Evolutionary conservation across 1,140 invertebrate genomes (phyloP).

Genomic region (Habropoda laboriosa): DNA sequence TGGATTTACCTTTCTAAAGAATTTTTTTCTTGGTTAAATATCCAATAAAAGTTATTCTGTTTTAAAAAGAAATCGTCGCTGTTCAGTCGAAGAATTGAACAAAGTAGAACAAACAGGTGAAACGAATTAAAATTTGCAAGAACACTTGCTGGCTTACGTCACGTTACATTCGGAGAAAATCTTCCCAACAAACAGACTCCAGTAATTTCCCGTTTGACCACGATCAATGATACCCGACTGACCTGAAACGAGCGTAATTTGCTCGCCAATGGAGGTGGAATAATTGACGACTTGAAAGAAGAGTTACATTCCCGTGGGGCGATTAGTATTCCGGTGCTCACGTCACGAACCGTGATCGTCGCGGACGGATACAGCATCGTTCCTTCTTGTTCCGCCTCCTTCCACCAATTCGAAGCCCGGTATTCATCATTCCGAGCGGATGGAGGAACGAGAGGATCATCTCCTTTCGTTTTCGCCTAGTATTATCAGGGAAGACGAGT

Average conservation of each 20-base stretch:
- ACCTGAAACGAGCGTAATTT: background rate
- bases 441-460: conserved; percentile 8
- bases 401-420: conserved; percentile 21
- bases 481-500: background rate
- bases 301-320: conserved; percentile 35
- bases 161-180: background rate
- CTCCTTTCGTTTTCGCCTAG: background rate
- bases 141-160: background rate
- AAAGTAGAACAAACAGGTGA: no score
- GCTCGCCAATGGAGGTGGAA: background rate
- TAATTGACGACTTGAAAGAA: conserved; percentile 6
- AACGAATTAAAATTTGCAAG: background rate
- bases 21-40: no score
- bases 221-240: background rate
- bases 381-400: background rate
- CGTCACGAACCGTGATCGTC: conserved; percentile 29
- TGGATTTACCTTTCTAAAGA: no score
- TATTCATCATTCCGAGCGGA: conserved; percentile 29
- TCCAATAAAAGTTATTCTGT: no score
- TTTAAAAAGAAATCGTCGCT: no score
- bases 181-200: background rate
- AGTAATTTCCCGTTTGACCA: background rate
- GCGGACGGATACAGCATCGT: conserved; percentile 11
- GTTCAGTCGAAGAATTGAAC: background rate
- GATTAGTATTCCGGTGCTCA: conserved; percentile 57